Evolutionary conservation across 1,140 invertebrate species (phyloP).

Genomic region (Drosophila mauritiana): DNA sequence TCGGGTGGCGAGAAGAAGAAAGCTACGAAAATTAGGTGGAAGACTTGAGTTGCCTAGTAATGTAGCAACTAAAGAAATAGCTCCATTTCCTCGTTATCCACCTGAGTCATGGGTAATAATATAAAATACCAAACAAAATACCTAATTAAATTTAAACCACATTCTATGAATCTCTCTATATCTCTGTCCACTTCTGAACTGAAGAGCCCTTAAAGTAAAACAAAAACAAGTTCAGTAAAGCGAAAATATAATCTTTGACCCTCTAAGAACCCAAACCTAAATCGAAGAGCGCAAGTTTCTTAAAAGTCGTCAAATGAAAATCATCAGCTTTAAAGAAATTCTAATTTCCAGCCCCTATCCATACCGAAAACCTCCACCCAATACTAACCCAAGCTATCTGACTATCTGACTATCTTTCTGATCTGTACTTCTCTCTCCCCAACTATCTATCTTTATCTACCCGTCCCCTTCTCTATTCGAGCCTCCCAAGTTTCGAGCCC

Average conservation of each 20-base stretch:
- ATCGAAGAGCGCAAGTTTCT: constrained; percentile 65
- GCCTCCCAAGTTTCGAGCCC: constrained; percentile 41
- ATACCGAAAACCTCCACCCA: constrained; percentile 18
- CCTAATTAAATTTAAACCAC: constrained; percentile 64
- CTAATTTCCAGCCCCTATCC: constrained; percentile 48
- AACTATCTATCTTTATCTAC: constrained; percentile 16
- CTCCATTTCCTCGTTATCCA: constrained; percentile 93
- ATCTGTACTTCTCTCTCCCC: constrained; percentile 46
- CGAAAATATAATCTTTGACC: constrained; percentile 42
- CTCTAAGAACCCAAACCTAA: constrained; percentile 35
- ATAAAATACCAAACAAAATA: constrained; percentile 61
- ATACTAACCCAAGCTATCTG: constrained; percentile 5
- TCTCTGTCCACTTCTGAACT: constrained; percentile 39
- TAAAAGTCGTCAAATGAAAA: constrained; percentile 75
- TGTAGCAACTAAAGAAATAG: constrained; percentile 93
- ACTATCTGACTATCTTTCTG: constrained; percentile 49
- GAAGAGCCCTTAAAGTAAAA: constrained; percentile 34
- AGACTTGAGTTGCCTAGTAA: constrained; percentile 92
- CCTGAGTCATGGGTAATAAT: constrained; percentile 90
- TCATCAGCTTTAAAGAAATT: constrained; percentile 72
- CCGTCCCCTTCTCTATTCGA: constrained; percentile 28
- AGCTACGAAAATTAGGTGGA: constrained; percentile 88
- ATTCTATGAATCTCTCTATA: constrained; percentile 68
- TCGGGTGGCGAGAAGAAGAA: constrained; percentile 91
- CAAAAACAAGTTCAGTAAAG: constrained; percentile 36